These are phyloP conservation scores for Sceloporus tristichus DNA, from an alignment of 2,113 vertebrate genomes.

Conservation along the genomic window DNA sequence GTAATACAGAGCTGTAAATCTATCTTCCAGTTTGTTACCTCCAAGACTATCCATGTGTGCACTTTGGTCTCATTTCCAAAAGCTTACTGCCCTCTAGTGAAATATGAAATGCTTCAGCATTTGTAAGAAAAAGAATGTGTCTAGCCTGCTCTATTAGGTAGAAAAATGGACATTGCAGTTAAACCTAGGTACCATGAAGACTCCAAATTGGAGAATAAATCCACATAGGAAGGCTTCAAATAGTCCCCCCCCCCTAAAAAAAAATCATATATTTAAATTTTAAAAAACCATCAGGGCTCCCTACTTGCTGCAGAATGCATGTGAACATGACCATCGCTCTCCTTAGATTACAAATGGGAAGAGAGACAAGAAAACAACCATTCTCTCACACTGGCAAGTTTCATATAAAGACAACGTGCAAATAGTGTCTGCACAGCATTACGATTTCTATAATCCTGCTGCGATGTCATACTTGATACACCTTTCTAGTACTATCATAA, in stretches of 20 bases:
- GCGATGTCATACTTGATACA: not conserved
- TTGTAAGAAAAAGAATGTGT: not conserved
- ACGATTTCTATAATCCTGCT: not conserved
- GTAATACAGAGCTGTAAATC: not conserved
- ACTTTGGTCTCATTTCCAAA: conserved; percentile 1
- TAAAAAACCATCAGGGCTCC: not conserved
- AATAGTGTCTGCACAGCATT: not conserved
- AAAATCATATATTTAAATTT: too few relatives aligned
- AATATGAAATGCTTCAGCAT: not conserved
- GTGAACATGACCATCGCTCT: not conserved
- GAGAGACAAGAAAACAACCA: not conserved
- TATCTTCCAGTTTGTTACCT: not conserved
- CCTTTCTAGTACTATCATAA: not conserved
- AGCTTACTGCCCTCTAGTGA: conserved; percentile 37
- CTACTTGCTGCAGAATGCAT: not conserved
- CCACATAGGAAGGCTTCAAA: too few relatives aligned
- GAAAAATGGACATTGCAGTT: too few relatives aligned
- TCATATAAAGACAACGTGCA: not conserved
- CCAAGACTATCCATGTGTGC: not conserved
- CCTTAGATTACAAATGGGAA: not conserved
- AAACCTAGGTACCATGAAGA: too few relatives aligned
- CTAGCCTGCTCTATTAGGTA: too few relatives aligned
- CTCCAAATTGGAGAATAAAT: too few relatives aligned
- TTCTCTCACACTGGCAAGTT: not conserved
- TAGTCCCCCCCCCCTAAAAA: too few relatives aligned